These are phyloP conservation scores for Oligia fasciuncula DNA, from an alignment of 2,888 invertebrate species.

Conservation along the genomic window DNA sequence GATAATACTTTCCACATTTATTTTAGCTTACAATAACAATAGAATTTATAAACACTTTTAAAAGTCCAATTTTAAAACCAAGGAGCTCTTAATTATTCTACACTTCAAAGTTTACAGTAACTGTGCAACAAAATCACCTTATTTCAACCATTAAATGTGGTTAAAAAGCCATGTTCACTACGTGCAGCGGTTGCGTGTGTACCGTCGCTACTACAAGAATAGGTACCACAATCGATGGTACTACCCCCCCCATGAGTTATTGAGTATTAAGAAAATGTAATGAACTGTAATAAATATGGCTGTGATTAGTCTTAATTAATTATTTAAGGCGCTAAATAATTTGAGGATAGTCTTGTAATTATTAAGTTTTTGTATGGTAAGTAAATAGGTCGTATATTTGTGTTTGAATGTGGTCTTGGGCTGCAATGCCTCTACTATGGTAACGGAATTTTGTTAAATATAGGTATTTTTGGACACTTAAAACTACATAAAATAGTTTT, in stretches of 20 bases:
- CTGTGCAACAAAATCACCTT: conserved; percentile 49
- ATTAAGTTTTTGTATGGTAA: background rate
- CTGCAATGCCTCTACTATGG: background rate
- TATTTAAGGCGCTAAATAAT: conserved; percentile 1
- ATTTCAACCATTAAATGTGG: conserved; percentile 37
- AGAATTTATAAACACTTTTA: background rate
- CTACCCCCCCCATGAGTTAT: conserved; percentile 57
- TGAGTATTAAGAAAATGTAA: conserved; percentile 54
- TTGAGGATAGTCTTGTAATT: background rate
- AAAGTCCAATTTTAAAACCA: background rate
- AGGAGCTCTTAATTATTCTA: background rate
- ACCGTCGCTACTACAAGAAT: conserved; percentile 76
- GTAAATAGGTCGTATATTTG: background rate
- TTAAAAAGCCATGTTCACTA: conserved; percentile 51
- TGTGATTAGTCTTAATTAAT: conserved; percentile 5
- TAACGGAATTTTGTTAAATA: background rate
- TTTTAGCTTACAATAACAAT: background rate
- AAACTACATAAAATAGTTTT: background rate
- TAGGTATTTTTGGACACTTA: no score
- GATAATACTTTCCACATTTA: background rate
- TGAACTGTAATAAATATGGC: conserved; percentile 37
- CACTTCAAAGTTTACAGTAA: conserved; percentile 19
- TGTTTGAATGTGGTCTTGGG: background rate
- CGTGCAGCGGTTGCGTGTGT: conserved; percentile 74
- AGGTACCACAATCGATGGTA: conserved; percentile 73